Evolutionary conservation across 2,797 vertebrate species (phyloP).

Genomic region (Enteromius trimaculatus): DNA sequence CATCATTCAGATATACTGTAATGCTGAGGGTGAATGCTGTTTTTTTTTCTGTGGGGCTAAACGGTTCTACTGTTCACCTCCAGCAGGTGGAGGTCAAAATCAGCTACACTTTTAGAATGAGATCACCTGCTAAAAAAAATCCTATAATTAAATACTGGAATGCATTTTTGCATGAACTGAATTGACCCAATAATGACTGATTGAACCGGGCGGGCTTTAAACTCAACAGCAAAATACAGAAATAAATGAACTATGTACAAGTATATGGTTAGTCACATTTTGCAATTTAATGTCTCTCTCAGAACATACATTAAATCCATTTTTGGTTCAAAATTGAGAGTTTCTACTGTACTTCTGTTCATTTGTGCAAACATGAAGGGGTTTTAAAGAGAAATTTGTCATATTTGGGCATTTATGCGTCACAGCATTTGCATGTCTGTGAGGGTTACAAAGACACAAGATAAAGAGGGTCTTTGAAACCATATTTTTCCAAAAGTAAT

Average conservation of each 20-base stretch:
- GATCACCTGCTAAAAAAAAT: not conserved
- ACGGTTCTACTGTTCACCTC: constrained; percentile 27
- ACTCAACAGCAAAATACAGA: not conserved
- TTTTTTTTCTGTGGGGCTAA: constrained; percentile 22
- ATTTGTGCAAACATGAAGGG: not conserved
- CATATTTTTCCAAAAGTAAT: constrained; percentile 33
- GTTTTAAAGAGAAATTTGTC: not conserved
- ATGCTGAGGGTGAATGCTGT: constrained; percentile 2
- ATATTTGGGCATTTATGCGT: not conserved
- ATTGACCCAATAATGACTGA: not conserved
- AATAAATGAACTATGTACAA: not conserved
- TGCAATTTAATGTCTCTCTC: not conserved
- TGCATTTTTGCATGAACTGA: not conserved
- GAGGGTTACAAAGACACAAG: not conserved
- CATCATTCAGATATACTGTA: not conserved
- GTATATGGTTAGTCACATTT: not conserved
- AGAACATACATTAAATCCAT: not conserved
- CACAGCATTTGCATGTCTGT: not conserved
- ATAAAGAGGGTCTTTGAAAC: not conserved
- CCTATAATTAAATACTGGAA: not conserved
- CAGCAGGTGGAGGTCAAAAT: constrained; percentile 39
- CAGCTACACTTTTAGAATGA: constrained; percentile 2
- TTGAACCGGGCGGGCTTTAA: not conserved
- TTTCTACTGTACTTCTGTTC: not conserved
- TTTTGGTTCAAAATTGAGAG: not conserved